phyloP scores from a whole-genome alignment of 2,888 invertebrate species.

The Euproctis similis region DNA sequence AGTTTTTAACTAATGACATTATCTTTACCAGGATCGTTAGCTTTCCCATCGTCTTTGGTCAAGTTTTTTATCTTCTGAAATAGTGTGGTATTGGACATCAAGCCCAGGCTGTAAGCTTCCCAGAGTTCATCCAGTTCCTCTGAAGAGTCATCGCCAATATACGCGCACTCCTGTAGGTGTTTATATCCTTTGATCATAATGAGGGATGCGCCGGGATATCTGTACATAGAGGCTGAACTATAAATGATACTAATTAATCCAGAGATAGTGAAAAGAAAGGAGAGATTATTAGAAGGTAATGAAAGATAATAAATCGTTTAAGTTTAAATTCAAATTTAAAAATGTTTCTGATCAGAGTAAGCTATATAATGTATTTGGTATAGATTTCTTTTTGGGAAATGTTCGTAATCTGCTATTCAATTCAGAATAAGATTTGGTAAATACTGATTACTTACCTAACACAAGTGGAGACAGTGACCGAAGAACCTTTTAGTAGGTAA shows the following conservation, averaged over 20 bases:
- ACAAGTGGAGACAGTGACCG: conserved; percentile 84
- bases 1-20: too few species aligned
- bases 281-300: too few species aligned
- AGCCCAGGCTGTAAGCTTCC: conserved; percentile 58
- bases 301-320: too few species aligned
- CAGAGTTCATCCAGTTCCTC: conserved; percentile 82
- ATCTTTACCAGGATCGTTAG: conserved; percentile 75
- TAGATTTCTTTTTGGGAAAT: too few species aligned
- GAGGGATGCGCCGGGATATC: conserved; percentile 85
- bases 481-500: conserved; percentile 83
- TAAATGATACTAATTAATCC: too few species aligned
- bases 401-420: too few species aligned
- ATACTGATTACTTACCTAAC: conserved; percentile 80
- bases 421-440: not conserved
- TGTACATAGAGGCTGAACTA: conserved; percentile 34
- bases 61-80: conserved; percentile 46
- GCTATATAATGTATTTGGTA: too few species aligned
- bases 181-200: conserved; percentile 86
- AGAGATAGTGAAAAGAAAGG: too few species aligned
- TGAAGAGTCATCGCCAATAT: conserved; percentile 87
- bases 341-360: not conserved
- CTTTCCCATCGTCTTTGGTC: conserved; percentile 65
- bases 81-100: conserved; percentile 43
- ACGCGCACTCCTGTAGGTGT: conserved; percentile 85
- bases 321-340: too few species aligned